phyloP scores from a whole-genome alignment of 2,113 vertebrate genomes.

The Psammodynastes pulverulentus region DNA sequence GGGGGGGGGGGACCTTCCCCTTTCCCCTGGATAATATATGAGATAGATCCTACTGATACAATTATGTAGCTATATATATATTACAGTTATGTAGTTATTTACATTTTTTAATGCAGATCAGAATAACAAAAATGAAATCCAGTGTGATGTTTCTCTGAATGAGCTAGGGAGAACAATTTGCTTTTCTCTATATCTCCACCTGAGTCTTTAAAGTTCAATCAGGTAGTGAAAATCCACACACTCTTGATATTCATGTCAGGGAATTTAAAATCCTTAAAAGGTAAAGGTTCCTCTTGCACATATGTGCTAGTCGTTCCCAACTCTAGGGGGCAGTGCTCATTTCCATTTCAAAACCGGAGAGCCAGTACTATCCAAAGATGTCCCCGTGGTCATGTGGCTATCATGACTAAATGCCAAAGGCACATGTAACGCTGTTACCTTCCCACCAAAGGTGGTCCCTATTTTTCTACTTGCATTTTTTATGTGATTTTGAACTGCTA shows the following conservation, averaged over 20 bases:
- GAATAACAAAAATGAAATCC: background rate
- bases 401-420: no score
- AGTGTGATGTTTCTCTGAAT: background rate
- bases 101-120: background rate
- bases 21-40: background rate
- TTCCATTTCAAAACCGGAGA: no score
- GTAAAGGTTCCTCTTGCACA: no score
- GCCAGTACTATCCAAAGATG: no score
- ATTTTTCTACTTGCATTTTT: no score
- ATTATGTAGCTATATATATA: background rate
- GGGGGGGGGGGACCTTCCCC: background rate
- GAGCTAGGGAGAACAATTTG: background rate
- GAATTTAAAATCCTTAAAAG: background rate
- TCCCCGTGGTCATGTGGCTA: no score
- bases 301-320: no score
- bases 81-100: background rate
- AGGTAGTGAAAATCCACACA: background rate
- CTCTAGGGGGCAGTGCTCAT: no score
- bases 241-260: background rate
- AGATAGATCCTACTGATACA: background rate
- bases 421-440: no score
- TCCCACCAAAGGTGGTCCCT: no score
- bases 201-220: background rate
- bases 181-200: background rate
- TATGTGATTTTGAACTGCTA: no score